phyloP scores from a whole-genome alignment of 2,888 invertebrate species.

The Dicycla oo region DNA sequence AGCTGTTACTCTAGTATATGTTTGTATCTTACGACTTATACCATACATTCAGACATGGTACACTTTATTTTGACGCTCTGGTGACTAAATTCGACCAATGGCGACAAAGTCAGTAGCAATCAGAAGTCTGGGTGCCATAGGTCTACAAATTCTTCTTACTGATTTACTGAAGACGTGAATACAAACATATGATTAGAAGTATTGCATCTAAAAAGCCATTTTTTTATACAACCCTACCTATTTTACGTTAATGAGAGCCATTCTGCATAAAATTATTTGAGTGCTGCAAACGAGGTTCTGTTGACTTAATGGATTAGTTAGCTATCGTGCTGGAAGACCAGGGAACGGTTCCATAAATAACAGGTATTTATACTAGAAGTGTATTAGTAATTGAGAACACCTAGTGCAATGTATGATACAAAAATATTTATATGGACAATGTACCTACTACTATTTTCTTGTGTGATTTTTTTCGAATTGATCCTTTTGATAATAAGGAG shows the following conservation, averaged over 20 bases:
- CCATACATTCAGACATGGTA: no score
- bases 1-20: no score
- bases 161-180: neutral
- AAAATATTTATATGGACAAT: neutral
- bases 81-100: no score
- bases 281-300: slow-evolving; percentile 35
- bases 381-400: neutral
- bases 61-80: neutral
- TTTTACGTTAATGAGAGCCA: slow-evolving; percentile 22
- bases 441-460: neutral
- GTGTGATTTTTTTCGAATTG: neutral
- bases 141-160: neutral
- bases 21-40: no score
- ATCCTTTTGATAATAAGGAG: neutral
- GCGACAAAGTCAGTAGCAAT: no score
- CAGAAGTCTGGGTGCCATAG: no score
- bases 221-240: slow-evolving; percentile 37
- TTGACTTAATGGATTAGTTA: slow-evolving; percentile 50
- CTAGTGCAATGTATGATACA: neutral
- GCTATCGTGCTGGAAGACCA: slow-evolving; percentile 33
- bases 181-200: neutral
- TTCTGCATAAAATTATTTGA: slow-evolving; percentile 50
- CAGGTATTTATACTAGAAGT: neutral
- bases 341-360: slow-evolving; percentile 9
- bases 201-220: neutral